Conservation (phyloP, 2,113 vertebrate species). For the Ailurus styani region DNA sequence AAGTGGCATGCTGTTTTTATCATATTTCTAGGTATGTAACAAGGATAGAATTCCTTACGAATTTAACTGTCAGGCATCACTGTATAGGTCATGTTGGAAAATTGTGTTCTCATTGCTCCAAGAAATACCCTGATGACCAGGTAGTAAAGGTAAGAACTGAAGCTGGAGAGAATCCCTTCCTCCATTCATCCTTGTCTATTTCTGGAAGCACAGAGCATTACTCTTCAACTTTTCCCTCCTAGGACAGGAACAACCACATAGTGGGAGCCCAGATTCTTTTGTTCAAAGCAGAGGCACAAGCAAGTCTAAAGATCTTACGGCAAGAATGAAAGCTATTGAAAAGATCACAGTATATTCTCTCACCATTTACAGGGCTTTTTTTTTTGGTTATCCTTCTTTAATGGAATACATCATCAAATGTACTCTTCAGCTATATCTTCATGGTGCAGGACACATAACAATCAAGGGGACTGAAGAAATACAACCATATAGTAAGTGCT, state of each 20-base stretch:
- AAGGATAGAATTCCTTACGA: not conserved
- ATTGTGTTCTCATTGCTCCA: not conserved
- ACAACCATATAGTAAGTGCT: not conserved
- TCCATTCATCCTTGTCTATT: not conserved
- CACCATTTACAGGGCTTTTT: not conserved
- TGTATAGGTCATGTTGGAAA: not conserved
- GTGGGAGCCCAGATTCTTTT: not conserved
- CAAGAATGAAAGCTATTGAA: not conserved
- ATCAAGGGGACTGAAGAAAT: not conserved
- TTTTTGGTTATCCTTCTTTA: constrained; percentile 2
- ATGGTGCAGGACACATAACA: not conserved
- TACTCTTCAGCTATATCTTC: not conserved
- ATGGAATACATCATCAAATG: not conserved
- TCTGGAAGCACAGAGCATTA: not conserved
- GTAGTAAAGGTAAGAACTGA: not conserved
- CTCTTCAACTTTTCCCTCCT: not conserved
- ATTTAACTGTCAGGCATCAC: not conserved
- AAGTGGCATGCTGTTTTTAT: not conserved
- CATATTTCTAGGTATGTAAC: not conserved
- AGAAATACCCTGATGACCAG: not conserved
- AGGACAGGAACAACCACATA: not conserved
- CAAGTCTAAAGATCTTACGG: not conserved
- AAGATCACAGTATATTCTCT: not conserved
- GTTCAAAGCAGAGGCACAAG: constrained; percentile 1
- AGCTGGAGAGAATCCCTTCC: not conserved